Evolutionary conservation across 2,113 vertebrate species (phyloP).

Genomic region (Okapia johnstoni): DNA sequence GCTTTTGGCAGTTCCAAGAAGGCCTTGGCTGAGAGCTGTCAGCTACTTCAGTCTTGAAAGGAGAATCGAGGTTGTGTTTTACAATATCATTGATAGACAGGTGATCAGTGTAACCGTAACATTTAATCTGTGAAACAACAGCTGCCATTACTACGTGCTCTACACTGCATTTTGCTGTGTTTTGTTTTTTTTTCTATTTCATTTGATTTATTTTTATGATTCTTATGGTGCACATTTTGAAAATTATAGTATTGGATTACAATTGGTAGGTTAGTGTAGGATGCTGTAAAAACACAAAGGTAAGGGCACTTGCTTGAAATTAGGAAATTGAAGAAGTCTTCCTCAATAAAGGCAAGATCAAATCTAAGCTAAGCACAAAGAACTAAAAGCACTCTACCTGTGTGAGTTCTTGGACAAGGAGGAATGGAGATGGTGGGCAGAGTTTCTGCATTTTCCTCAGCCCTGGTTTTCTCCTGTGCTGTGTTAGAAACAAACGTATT

Average conservation of each 20-base stretch:
- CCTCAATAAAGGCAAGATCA: neutral
- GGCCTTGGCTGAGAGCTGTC: neutral
- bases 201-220: slow-evolving; percentile 2
- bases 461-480: neutral
- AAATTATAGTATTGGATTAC: neutral
- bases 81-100: neutral
- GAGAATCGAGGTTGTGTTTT: neutral
- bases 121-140: neutral
- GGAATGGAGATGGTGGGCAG: neutral
- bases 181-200: neutral
- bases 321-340: neutral
- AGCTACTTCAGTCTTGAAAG: neutral
- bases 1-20: neutral
- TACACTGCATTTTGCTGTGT: neutral
- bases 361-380: neutral
- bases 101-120: neutral
- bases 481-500: neutral
- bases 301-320: neutral
- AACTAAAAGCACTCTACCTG: neutral
- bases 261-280: neutral
- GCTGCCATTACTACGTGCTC: neutral
- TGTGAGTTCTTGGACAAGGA: neutral
- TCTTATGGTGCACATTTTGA: neutral
- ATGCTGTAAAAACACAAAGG: neutral
- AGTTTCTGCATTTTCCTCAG: neutral